Evolutionary conservation across 2,113 vertebrate genomes (phyloP), one percentile per base, ranked within the genome.

Genomic region (Trichechus manatus): DNA sequence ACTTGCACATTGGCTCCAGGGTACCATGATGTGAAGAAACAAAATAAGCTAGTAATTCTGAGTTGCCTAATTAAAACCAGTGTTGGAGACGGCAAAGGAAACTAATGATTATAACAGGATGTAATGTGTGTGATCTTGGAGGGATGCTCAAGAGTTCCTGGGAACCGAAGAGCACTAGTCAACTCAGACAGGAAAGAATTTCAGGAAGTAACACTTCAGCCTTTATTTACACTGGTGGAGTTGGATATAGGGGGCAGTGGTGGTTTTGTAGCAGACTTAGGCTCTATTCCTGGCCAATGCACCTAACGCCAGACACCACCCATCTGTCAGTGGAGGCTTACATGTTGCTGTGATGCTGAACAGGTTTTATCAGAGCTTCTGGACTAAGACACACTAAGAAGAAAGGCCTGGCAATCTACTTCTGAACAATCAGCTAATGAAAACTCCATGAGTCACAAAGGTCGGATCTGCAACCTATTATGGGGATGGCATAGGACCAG

Each of bases 51-150:
- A 85, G 78, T 82, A 87, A 96, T 95, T 84, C 6, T 56, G 66
- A 89, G 44, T 72, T 83, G 20, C 25, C 44, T 96, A 92, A 91
- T 92, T 96, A 92, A 92, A 95, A 68, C n/a, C 20, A 72, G 42
- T 81, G 95, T 77, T 92, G 59, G 53, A 91, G 39, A 36, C 6
- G 88, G 66, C 92, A 75, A 86, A 83, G 22, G 72, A 93, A 92
- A 93, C 79, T 44, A 93, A 82, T 88, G 23, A 63, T 59, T 91
- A 63, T 25, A 61, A 11, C 19, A 64, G 20, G 29, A 87, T 95
- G 9, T 50, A 89, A 74, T 61, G 56, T 1, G 1, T 83, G 8
- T 83, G 25, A 74, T 91, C 50, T 33, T 86, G 33, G 36, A 61
- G 20, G 6, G 22, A 20, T 75, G 33, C 14, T 86, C 22, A 31